phyloP scores from a whole-genome alignment of 2,797 vertebrate genomes.

The Xiphophorus birchmanni region DNA sequence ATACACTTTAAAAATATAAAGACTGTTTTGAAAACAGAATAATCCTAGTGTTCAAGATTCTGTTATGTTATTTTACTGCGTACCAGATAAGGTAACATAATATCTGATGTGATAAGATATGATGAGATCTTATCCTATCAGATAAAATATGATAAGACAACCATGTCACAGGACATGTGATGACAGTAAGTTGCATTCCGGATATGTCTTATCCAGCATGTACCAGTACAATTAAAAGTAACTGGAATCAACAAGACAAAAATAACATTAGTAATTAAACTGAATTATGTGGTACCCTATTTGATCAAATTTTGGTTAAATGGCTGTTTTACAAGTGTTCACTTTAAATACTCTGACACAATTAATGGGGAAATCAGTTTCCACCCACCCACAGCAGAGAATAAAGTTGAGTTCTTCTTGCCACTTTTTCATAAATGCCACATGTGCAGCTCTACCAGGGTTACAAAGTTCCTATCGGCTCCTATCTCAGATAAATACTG shows the following conservation, averaged over 20 bases:
- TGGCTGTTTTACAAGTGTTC: slow-evolving; percentile 30
- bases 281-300: neutral
- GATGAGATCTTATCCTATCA: no score
- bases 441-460: neutral
- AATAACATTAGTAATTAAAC: neutral
- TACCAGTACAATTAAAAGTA: neutral
- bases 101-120: neutral
- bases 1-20: neutral
- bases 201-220: neutral
- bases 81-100: neutral
- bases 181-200: neutral
- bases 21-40: neutral
- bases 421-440: neutral
- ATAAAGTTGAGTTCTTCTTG: slow-evolving; percentile 21
- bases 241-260: neutral
- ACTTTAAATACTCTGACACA: slow-evolving; percentile 26
- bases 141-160: neutral
- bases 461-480: neutral
- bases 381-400: slow-evolving; percentile 25
- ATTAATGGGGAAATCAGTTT: slow-evolving; percentile 31
- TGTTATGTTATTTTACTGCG: neutral
- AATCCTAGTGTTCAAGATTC: neutral
- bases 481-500: neutral
- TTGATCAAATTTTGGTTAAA: neutral
- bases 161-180: neutral